Conservation (phyloP, 2,113 vertebrate species). For the Emydura subglobosa region DNA sequence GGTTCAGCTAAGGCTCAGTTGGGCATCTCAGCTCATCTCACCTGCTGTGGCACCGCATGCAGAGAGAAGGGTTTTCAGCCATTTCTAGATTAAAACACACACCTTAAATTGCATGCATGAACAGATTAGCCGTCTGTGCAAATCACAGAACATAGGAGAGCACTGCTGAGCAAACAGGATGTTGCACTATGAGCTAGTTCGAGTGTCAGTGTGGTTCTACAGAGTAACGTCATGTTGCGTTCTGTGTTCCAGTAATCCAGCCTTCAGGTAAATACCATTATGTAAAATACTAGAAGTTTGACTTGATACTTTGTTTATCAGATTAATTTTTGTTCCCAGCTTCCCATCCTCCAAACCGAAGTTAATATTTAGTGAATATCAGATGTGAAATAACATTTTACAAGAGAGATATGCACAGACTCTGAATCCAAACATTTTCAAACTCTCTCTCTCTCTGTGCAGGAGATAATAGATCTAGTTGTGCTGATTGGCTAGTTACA, state of each 20-base stretch:
- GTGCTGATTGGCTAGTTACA: neutral
- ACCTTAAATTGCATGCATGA: neutral
- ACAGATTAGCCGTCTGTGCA: neutral
- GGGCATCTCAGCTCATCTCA: neutral
- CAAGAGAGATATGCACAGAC: neutral
- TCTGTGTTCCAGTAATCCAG: neutral
- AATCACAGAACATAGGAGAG: neutral
- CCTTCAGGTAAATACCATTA: neutral
- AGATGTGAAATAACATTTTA: neutral
- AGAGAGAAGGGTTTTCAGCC: neutral
- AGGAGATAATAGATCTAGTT: neutral
- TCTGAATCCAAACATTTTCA: neutral
- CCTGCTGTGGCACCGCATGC: neutral
- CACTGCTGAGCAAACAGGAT: neutral
- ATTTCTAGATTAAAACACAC: neutral
- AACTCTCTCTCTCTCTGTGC: neutral
- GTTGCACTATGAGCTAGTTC: neutral
- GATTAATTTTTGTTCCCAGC: neutral
- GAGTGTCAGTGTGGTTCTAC: neutral
- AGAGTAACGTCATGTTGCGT: neutral
- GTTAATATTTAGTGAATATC: neutral
- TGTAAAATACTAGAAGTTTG: neutral
- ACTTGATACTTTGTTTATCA: neutral
- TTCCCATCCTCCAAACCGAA: neutral
- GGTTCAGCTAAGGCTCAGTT: neutral